These are phyloP conservation scores for Darwinula stevensoni DNA, from an alignment of 2,888 invertebrate genomes.

Conservation along the genomic window DNA sequence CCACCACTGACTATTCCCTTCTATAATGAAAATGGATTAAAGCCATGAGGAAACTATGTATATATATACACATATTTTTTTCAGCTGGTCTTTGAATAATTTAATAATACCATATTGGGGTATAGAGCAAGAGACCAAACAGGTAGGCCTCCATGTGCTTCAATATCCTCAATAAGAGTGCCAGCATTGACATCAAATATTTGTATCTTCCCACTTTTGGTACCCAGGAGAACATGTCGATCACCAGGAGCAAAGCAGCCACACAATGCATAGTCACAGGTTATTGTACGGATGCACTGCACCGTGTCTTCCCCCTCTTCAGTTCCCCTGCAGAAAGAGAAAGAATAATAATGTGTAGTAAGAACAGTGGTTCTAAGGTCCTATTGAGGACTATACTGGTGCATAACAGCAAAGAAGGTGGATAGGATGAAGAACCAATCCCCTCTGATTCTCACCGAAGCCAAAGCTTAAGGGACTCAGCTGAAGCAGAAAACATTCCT, in stretches of 20 bases:
- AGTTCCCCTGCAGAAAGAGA: conserved; percentile 3
- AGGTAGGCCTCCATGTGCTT: conserved; percentile 34
- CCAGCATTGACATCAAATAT: conserved; percentile 60
- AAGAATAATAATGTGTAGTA: no score
- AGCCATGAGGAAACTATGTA: conserved; percentile 3
- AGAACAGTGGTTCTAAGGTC: no score
- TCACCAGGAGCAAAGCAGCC: conserved; percentile 64
- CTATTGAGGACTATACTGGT: no score
- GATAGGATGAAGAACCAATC: no score
- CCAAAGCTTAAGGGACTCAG: conserved; percentile 75
- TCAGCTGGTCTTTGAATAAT: background rate
- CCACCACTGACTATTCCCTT: conserved; percentile 56
- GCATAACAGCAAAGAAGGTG: no score
- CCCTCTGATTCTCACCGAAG: conserved; percentile 35
- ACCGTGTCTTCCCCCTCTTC: conserved; percentile 4
- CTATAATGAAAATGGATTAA: conserved; percentile 18
- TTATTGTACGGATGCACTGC: conserved; percentile 34
- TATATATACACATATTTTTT: background rate
- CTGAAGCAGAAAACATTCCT: conserved; percentile 56
- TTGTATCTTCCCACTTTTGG: conserved; percentile 49
- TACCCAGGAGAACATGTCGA: conserved; percentile 57
- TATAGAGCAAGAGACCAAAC: conserved; percentile 44
- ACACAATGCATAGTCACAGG: conserved; percentile 34
- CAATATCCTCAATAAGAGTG: conserved; percentile 41
- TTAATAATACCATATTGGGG: conserved; percentile 37